Evolutionary conservation across 2,113 vertebrate species (phyloP).

Genomic region (Sylvietta virens): DNA sequence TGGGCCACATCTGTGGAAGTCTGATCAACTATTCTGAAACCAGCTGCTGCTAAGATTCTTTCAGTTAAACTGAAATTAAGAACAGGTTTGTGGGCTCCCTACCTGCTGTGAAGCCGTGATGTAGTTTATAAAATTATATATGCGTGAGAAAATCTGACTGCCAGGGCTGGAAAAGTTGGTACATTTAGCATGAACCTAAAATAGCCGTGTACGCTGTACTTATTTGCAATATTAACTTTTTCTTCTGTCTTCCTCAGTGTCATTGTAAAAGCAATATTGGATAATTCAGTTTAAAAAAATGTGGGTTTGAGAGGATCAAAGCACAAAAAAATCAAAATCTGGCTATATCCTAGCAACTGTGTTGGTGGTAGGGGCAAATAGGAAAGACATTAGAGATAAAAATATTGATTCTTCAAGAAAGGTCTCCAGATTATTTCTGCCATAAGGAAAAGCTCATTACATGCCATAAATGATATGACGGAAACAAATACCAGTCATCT

Average conservation of each 20-base stretch:
- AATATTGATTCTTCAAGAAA: neutral
- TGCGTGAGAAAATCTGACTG: constrained; percentile 44
- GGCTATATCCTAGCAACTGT: neutral
- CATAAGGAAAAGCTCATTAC: neutral
- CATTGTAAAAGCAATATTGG: neutral
- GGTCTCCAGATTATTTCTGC: neutral
- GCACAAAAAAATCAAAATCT: neutral
- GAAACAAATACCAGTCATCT: neutral
- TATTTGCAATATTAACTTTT: neutral
- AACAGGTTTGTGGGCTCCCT: constrained; percentile 68
- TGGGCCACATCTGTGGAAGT: constrained; percentile 66
- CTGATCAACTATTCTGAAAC: constrained; percentile 48
- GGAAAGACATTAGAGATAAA: neutral
- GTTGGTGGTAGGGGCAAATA: neutral
- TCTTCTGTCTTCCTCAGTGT: neutral
- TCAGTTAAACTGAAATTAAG: constrained; percentile 64
- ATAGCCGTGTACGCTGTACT: neutral
- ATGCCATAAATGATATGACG: neutral
- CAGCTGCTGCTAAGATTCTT: constrained; percentile 68
- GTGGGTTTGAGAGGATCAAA: neutral
- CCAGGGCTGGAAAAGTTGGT: neutral
- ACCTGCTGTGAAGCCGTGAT: constrained; percentile 71
- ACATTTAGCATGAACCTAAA: neutral
- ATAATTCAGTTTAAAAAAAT: neutral
- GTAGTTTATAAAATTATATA: constrained; percentile 58